Evolutionary conservation across 2,797 vertebrate species (phyloP), one percentile per base, ranked within the genome.

Genomic region (Peromyscus nudipes): DNA sequence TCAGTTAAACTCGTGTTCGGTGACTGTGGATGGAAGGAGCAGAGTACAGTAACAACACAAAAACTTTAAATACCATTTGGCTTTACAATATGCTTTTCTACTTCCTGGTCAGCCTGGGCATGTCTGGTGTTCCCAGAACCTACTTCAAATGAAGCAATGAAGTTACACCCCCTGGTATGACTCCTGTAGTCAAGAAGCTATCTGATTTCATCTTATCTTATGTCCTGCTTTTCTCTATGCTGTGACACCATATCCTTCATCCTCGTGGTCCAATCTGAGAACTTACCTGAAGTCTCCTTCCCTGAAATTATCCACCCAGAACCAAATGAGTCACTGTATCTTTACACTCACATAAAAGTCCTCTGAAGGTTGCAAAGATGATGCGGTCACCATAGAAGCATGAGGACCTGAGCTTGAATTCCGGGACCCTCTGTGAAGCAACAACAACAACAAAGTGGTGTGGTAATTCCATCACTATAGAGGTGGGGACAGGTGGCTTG

Each of bases 91-190:
- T 95, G 88, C 57, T 97, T 96, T 95, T 89, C 64, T 91, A 46
- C 57, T 92, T 94, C 92, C 69, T 64, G 95, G 88, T 96, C 88
- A 76, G 69, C 37, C 46, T 91, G 92, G 69, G 90, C 76, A 90
- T 95, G 92, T 92, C 96, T 77, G 77, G 62, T 92, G 34, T 64
- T 97, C 94, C 96, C 90, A 96, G 96, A 93, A 95, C 94, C 94
- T 95, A 94, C 87, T 96, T 97, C 93, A 94, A 95, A 97, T 80
- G 86, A 97, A 96, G 77, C 57, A 91, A 75, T 55, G 62, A 94
- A 95, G 83, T 77, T 67, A 79, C 0, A 19, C 29, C 29, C 10
- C 29, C 46, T 49, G 80, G 46, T 75, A 52, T 94, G 90, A 97
- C 76, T 91, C 11, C 64, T 69, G n/a, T 23, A 91, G 19, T 31